Conservation (phyloP, 2,113 vertebrate genomes). For the Ailurus styani region DNA sequence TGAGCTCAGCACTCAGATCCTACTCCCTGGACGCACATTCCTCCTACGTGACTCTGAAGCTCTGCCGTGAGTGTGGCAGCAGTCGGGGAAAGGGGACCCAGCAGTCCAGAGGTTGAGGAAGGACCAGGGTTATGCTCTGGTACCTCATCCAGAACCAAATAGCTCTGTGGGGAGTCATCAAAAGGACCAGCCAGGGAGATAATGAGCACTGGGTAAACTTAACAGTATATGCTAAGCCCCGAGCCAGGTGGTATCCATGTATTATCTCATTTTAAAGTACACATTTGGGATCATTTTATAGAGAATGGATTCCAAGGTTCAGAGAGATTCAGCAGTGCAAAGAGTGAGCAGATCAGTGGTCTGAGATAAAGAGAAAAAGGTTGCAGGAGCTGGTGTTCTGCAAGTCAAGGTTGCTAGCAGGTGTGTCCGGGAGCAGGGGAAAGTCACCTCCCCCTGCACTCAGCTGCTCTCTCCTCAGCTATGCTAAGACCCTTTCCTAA, state of each 20-base stretch:
- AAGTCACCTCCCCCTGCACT: too few species aligned
- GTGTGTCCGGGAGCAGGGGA: neutral
- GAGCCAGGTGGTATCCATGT: neutral
- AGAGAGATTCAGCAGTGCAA: neutral
- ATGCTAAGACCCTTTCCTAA: neutral
- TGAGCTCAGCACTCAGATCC: neutral
- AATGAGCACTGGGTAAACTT: neutral
- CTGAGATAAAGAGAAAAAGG: neutral
- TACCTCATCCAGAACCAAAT: neutral
- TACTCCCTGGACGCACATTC: too few species aligned
- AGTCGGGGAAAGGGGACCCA: neutral
- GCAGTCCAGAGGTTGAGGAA: neutral
- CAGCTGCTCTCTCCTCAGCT: neutral
- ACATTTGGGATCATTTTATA: neutral
- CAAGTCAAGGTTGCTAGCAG: neutral
- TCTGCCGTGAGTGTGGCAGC: neutral
- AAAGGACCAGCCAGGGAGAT: neutral
- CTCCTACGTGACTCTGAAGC: neutral
- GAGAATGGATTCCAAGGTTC: neutral
- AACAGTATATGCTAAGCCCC: neutral
- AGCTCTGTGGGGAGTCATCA: neutral
- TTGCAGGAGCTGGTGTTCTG: neutral
- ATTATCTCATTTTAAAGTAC: neutral
- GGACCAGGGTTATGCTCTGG: neutral
- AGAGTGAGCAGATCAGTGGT: neutral